Evolutionary conservation across 2,888 invertebrate genomes (phyloP).

Genomic region (Miltochrista miniata): DNA sequence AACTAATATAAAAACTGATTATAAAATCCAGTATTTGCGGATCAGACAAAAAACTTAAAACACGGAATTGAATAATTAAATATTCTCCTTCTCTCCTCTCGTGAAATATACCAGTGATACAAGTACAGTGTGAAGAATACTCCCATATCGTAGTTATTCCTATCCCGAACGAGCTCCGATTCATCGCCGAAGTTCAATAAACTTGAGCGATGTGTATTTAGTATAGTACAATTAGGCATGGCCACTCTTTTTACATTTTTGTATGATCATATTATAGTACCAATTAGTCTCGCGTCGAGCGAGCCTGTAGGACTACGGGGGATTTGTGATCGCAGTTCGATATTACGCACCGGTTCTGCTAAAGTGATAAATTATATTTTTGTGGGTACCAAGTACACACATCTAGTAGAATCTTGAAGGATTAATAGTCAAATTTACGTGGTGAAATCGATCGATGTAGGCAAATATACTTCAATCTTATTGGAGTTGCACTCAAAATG

Average conservation of each 20-base stretch:
- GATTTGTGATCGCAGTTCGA: constrained; percentile 3
- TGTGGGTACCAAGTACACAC: too few species aligned
- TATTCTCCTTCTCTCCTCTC: background rate
- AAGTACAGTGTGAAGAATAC: background rate
- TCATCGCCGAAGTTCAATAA: constrained; percentile 15
- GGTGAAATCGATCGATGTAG: too few species aligned
- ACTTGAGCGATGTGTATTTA: constrained; percentile 25
- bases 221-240: constrained; percentile 64
- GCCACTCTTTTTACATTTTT: constrained; percentile 55
- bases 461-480: too few species aligned
- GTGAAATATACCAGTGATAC: background rate
- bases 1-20: too few species aligned
- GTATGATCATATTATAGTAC: constrained; percentile 43
- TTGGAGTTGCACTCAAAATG: too few species aligned
- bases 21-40: too few species aligned
- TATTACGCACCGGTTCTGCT: background rate
- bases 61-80: too few species aligned
- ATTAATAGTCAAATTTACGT: too few species aligned
- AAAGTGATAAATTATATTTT: too few species aligned
- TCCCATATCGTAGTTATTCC: background rate
- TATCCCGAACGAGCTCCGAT: constrained; percentile 16
- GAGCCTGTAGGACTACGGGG: constrained; percentile 20
- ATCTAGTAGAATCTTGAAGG: too few species aligned
- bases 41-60: too few species aligned
- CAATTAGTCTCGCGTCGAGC: constrained; percentile 36